Evolutionary conservation across 1,140 invertebrate genomes (phyloP).

Genomic region (Chionoecetes opilio): DNA sequence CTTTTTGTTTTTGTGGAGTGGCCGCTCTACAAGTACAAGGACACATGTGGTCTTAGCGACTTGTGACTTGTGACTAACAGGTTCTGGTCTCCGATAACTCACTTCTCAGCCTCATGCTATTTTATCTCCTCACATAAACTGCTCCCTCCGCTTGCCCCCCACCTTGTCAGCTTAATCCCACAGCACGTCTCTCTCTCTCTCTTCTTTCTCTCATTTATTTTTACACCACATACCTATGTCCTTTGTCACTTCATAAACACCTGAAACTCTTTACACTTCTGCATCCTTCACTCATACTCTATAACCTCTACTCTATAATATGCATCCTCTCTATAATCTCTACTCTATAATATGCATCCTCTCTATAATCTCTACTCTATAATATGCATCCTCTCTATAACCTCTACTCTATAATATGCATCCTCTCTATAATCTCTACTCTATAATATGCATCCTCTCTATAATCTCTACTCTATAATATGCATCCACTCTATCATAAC

Average conservation of each 20-base stretch:
- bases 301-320: background rate
- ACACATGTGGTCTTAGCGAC: background rate
- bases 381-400: no score
- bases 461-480: no score
- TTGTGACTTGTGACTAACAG: background rate
- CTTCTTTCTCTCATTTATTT: background rate
- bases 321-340: background rate
- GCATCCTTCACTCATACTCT: background rate
- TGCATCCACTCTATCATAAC: no score
- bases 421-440: no score
- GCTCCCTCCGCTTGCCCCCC: background rate
- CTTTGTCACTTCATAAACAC: background rate
- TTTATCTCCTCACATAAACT: constrained; percentile 31
- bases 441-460: no score
- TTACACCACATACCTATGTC: background rate
- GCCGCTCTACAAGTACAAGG: background rate
- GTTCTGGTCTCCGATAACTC: background rate
- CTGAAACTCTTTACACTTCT: background rate
- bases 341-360: no score
- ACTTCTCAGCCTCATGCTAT: background rate
- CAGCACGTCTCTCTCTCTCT: background rate
- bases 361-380: no score
- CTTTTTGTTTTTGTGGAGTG: background rate
- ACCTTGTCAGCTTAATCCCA: constrained; percentile 28
- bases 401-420: no score